Percentiles rank a stretch among this genome's conserved stretches.
Evolutionary conservation across 2,797 vertebrate species (phyloP).

Genomic region (Melanotaenia pygmaea): DNA sequence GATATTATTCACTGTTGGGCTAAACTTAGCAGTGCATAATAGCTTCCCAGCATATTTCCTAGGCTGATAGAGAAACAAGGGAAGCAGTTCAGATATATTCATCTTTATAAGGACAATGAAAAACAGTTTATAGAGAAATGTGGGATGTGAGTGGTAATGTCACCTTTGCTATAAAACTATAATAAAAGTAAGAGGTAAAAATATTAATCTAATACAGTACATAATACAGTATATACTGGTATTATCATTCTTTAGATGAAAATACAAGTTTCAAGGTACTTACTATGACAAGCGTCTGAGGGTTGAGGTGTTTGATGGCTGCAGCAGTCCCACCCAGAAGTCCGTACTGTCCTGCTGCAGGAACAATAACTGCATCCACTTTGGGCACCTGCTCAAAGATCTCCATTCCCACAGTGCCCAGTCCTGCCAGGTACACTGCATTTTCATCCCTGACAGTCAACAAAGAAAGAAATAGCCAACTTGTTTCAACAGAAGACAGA

Average conservation of each 20-base stretch:
- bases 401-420: conserved; percentile 91
- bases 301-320: conserved; percentile 90
- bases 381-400: conserved; percentile 89
- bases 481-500: neutral
- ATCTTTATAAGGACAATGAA: neutral
- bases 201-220: too few species aligned
- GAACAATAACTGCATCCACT: conserved; percentile 89
- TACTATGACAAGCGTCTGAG: conserved; percentile 87
- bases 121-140: neutral
- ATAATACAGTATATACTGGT: too few species aligned
- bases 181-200: neutral
- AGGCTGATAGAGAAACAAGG: too few species aligned
- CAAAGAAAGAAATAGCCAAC: conserved; percentile 7
- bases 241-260: too few species aligned
- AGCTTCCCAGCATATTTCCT: too few species aligned
- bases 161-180: neutral
- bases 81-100: too few species aligned
- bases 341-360: conserved; percentile 87
- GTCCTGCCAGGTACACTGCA: conserved; percentile 86
- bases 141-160: neutral
- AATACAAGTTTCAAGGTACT: conserved; percentile 61
- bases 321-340: conserved; percentile 88
- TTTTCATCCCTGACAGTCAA: conserved; percentile 83
- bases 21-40: too few species aligned
- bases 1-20: too few species aligned